Evolutionary conservation across 2,888 invertebrate genomes (phyloP), one percentile per base, ranked within the genome.

Genomic region (Coleophora flavipennella): DNA sequence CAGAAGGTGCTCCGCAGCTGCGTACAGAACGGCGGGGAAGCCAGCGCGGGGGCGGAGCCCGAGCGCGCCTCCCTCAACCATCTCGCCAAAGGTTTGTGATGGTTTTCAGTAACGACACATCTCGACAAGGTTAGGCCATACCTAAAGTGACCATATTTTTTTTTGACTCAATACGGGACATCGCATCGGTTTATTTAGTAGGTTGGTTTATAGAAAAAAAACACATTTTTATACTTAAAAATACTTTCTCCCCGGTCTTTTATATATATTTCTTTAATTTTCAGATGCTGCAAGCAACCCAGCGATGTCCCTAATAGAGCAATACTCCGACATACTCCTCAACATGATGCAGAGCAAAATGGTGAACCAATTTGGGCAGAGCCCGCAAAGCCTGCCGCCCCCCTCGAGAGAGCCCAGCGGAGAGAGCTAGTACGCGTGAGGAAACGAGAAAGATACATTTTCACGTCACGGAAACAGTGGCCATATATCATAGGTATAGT

Each of bases 301-400:
- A 8, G 77, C 79, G 2, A 70, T 81, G 70, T 85, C 87, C 27
- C 78, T 89, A 54, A 88, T 89, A 55, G 89, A 89, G 47, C 88
- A 89, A 52, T 89, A 88, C 62, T 87, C 88, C 9, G 89, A 89
- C 59, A 84, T 89, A 28, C 67, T 89, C 11, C 84, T 88, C 33
- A 88, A 88, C 50, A 80, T 84, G 74, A 81, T 84, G 84, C 84
- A 84, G 46, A 77, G 57, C 13, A 81, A 84, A 50, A 77, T 85
- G 77, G 81, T 84, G 34, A 78, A 71, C 45, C 79, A 83, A 40
- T 76, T 76, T 57, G 51, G 69, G 0, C 68, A 67, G 44, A 68
- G 67, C 26, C 80, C 78, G 0, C 79, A 79, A 37, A 79, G 79
- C 14, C 51, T 80, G 8, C 80, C 81, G 7, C 77, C 76, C 3